A percentile compares a stretch with the other conserved stretches of the same genome.
These are phyloP conservation scores for Argopecten irradians DNA, from an alignment of 1,140 invertebrate genomes.

Conservation along the genomic window DNA sequence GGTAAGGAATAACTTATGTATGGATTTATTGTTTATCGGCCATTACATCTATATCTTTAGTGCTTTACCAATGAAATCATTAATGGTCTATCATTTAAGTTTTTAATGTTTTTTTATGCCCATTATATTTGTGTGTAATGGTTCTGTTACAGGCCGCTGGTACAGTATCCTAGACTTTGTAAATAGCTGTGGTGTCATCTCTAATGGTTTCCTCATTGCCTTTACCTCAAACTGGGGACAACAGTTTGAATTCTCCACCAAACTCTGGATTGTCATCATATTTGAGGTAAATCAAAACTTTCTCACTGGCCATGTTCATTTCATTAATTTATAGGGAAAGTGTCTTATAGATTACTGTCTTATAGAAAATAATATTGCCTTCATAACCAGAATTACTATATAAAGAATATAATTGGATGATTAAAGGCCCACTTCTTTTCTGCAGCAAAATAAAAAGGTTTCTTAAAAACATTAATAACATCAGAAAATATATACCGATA, in stretches of 20 bases:
- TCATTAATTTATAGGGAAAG: too few species aligned
- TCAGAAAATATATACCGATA: too few species aligned
- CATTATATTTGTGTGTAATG: neutral
- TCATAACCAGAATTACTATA: too few species aligned
- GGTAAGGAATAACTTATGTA: neutral
- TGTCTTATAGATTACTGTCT: too few species aligned
- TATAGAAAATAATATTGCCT: too few species aligned
- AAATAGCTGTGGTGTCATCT: constrained; percentile 76
- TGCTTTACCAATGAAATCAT: neutral
- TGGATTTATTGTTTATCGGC: too few species aligned
- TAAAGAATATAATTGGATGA: too few species aligned
- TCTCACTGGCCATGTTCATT: neutral
- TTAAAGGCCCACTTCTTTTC: too few species aligned
- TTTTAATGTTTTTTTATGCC: neutral
- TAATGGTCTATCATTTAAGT: neutral
- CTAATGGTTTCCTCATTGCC: constrained; percentile 78
- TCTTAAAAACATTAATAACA: too few species aligned
- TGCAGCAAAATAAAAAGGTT: too few species aligned
- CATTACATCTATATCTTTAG: neutral
- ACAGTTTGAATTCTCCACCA: constrained; percentile 56
- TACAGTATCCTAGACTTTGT: constrained; percentile 76
- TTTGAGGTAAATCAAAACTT: constrained; percentile 75
- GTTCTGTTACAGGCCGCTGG: constrained; percentile 76
- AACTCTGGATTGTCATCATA: constrained; percentile 74
- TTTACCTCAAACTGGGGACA: constrained; percentile 77